These are phyloP conservation scores for Polyodon spathula DNA, from an alignment of 2,113 vertebrate genomes.

Conservation along the genomic window DNA sequence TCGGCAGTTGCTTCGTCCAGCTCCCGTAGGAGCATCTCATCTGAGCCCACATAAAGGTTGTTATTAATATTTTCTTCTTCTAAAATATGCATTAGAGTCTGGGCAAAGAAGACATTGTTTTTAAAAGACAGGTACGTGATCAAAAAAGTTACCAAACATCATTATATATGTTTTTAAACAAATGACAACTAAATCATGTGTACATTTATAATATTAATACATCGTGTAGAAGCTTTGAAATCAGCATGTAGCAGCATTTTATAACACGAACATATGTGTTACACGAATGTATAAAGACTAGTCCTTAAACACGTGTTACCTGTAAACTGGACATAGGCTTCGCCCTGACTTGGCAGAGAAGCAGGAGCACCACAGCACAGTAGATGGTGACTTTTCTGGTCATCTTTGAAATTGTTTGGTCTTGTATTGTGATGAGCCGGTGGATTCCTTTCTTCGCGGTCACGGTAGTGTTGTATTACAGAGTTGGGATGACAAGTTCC, in stretches of 20 bases:
- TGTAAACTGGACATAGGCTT: slow-evolving; percentile 45
- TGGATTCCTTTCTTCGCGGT: too few species aligned
- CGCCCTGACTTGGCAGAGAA: slow-evolving; percentile 29
- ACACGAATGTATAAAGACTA: too few species aligned
- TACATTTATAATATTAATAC: too few species aligned
- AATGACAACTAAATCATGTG: too few species aligned
- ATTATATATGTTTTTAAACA: too few species aligned
- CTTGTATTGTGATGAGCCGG: neutral
- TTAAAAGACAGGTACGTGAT: too few species aligned
- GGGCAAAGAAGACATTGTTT: neutral
- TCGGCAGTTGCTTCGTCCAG: slow-evolving; percentile 21
- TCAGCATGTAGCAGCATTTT: slow-evolving; percentile 10
- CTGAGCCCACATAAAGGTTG: slow-evolving; percentile 24
- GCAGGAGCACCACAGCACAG: slow-evolving; percentile 46
- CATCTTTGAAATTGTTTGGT: slow-evolving; percentile 42
- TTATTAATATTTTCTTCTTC: slow-evolving; percentile 41
- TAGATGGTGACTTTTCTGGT: slow-evolving; percentile 35
- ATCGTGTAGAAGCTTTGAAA: neutral
- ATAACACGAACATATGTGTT: too few species aligned
- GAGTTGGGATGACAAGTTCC: too few species aligned
- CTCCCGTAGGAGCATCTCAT: slow-evolving; percentile 28
- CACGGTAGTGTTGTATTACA: neutral
- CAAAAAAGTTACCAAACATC: too few species aligned
- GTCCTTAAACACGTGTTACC: too few species aligned
- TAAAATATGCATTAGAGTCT: slow-evolving; percentile 51